Conservation (phyloP, 2,888 invertebrate species). For the Melinopterus prodromus region DNA sequence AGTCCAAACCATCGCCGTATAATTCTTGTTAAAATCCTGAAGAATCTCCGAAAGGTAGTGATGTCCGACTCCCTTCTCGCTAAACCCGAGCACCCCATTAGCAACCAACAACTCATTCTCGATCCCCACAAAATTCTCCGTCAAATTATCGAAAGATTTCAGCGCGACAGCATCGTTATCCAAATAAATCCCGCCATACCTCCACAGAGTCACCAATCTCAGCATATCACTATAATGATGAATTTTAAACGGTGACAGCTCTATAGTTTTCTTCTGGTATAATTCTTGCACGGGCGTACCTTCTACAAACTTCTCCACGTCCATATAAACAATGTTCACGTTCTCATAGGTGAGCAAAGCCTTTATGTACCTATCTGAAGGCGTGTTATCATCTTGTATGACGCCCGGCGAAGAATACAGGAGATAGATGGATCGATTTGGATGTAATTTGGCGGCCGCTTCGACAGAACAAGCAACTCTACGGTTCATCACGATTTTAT, state of each 20-base stretch:
- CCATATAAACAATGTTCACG: slow-evolving; percentile 62
- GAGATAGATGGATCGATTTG: background rate
- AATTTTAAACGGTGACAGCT: slow-evolving; percentile 64
- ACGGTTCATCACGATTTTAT: background rate
- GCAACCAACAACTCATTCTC: slow-evolving; percentile 69
- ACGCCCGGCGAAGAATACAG: background rate
- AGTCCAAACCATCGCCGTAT: background rate
- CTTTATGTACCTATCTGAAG: background rate
- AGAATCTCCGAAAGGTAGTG: slow-evolving; percentile 67
- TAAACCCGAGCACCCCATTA: slow-evolving; percentile 73
- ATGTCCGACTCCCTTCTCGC: slow-evolving; percentile 64
- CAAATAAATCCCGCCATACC: slow-evolving; percentile 80
- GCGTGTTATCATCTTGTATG: background rate
- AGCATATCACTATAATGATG: slow-evolving; percentile 73
- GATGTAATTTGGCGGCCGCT: background rate
- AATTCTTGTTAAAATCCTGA: slow-evolving; percentile 53
- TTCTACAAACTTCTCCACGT: slow-evolving; percentile 63
- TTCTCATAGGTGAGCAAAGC: slow-evolving; percentile 58
- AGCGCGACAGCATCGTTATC: slow-evolving; percentile 78
- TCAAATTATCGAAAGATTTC: slow-evolving; percentile 62
- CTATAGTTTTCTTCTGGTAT: slow-evolving; percentile 60
- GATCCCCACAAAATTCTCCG: slow-evolving; percentile 71
- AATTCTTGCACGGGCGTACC: slow-evolving; percentile 68
- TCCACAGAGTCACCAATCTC: slow-evolving; percentile 73
- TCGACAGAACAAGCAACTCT: background rate